Conservation (phyloP, 1,140 invertebrate species). For the Bombyx mandarina region DNA sequence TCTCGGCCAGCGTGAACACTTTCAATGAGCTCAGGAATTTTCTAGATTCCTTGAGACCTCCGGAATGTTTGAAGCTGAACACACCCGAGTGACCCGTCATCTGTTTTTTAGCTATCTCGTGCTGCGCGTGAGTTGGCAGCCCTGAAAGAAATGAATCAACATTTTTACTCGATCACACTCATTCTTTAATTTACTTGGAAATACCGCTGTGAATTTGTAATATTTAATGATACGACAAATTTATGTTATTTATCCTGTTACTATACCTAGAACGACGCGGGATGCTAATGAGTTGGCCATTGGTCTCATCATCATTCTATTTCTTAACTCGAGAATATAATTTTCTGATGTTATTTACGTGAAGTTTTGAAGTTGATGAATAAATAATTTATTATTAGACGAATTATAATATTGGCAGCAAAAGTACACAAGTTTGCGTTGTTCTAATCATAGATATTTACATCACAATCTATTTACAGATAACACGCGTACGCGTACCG, state of each 20-base stretch:
- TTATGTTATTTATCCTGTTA: too few relatives aligned
- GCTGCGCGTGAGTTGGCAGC: slow-evolving; percentile 92
- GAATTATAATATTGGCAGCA: neutral
- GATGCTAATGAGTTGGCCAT: too few relatives aligned
- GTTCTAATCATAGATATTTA: too few relatives aligned
- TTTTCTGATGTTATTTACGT: too few relatives aligned
- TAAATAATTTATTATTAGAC: neutral
- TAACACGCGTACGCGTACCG: neutral
- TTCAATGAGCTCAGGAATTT: slow-evolving; percentile 86
- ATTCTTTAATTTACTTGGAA: too few relatives aligned
- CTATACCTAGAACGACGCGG: too few relatives aligned
- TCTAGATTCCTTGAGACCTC: slow-evolving; percentile 81
- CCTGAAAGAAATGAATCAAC: slow-evolving; percentile 66
- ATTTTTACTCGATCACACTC: too few relatives aligned
- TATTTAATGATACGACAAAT: too few relatives aligned
- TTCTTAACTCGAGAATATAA: too few relatives aligned
- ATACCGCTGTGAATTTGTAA: too few relatives aligned
- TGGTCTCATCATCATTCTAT: too few relatives aligned
- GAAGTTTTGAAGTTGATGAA: neutral
- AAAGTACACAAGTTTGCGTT: too few relatives aligned
- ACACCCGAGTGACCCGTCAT: slow-evolving; percentile 94
- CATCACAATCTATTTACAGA: neutral
- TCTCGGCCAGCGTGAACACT: slow-evolving; percentile 93
- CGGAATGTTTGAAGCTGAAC: slow-evolving; percentile 90
- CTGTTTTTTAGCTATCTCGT: slow-evolving; percentile 87